Conservation (phyloP, 2,888 invertebrate species). For the Drosophila longiperda region DNA sequence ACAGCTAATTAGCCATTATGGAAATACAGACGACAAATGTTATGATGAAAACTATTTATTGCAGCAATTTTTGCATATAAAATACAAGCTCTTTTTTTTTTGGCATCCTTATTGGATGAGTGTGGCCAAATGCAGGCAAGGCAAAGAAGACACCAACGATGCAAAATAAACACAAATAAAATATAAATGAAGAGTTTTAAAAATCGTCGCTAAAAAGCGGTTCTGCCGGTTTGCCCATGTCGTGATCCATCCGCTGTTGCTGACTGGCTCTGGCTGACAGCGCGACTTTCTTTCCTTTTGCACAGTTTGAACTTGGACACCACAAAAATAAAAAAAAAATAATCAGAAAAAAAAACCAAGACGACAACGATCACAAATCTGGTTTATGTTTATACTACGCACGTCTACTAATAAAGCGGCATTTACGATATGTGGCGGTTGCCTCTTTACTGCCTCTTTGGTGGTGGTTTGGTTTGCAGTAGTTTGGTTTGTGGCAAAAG, state of each 20-base stretch:
- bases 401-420: conserved; percentile 64
- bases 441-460: conserved; percentile 19
- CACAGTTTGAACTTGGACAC: conserved; percentile 78
- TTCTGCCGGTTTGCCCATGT: conserved; percentile 77
- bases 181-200: conserved; percentile 27
- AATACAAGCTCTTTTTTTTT: conserved; percentile 5
- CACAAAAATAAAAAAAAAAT: conserved; percentile 24
- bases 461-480: conserved; percentile 18
- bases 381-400: conserved; percentile 64
- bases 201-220: conserved; percentile 62
- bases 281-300: conserved; percentile 71
- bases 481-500: conserved; percentile 2
- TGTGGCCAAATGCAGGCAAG: conserved; percentile 42
- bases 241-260: conserved; percentile 59
- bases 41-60: conserved; percentile 5
- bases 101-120: conserved; percentile 32
- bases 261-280: conserved; percentile 18
- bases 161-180: conserved; percentile 29
- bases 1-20: conserved; percentile 39
- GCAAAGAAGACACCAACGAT: conserved; percentile 46
- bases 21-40: conserved; percentile 4
- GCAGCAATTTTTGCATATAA: conserved; percentile 35
- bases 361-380: conserved; percentile 61
- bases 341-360: background rate
- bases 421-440: conserved; percentile 43